Conservation (phyloP, 2,113 vertebrate species). For the Arothron firmamentum region DNA sequence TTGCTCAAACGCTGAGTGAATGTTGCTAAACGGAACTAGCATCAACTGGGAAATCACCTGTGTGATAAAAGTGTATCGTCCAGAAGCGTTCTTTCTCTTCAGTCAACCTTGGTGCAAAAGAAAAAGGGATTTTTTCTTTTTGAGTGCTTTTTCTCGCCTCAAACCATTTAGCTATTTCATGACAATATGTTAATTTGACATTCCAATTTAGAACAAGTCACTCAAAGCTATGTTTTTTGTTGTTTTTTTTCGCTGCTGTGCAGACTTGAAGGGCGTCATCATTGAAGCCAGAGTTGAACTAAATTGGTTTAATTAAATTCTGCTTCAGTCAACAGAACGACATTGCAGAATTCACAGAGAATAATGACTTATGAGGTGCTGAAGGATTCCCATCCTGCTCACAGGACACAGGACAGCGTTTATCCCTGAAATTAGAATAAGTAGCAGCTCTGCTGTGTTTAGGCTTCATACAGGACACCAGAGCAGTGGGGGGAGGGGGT, state of each 20-base stretch:
- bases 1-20: too few species aligned
- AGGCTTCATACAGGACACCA: not conserved
- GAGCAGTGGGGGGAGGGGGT: too few species aligned
- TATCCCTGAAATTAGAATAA: not conserved
- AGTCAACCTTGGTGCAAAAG: conserved; percentile 34
- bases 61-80: too few species aligned
- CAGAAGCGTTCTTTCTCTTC: not conserved
- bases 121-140: not conserved
- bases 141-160: conserved; percentile 2
- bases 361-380: too few species aligned
- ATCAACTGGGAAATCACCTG: too few species aligned
- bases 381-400: too few species aligned
- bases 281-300: conserved; percentile 21
- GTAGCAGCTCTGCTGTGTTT: not conserved
- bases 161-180: conserved; percentile 52
- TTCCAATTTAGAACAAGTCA: conserved; percentile 62
- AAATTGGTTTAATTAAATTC: conserved; percentile 32
- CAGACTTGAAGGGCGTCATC: conserved; percentile 22
- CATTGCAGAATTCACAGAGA: too few species aligned
- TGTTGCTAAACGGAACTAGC: too few species aligned
- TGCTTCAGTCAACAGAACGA: conserved; percentile 29
- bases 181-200: conserved; percentile 61
- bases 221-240: conserved; percentile 48
- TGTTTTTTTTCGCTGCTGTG: conserved; percentile 22
- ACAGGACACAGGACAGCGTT: not conserved